Evolutionary conservation across 2,888 invertebrate species (phyloP).

Genomic region (Pyrgus malvae): DNA sequence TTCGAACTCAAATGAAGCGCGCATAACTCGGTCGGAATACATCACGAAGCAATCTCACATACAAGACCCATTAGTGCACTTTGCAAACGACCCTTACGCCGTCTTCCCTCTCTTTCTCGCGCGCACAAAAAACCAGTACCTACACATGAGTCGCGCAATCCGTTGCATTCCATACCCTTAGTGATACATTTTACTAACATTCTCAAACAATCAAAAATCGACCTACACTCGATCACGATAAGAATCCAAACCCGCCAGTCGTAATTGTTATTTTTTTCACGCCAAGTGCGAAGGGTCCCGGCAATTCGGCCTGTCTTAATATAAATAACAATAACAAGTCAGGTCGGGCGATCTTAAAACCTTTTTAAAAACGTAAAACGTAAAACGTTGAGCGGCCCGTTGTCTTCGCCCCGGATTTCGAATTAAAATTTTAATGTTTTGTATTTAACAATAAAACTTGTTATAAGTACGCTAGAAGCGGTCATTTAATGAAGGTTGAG

Average conservation of each 20-base stretch:
- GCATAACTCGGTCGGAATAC: slow-evolving; percentile 24
- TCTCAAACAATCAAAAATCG: slow-evolving; percentile 38
- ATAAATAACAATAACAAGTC: slow-evolving; percentile 77
- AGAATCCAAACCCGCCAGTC: slow-evolving; percentile 41
- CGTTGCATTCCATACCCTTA: slow-evolving; percentile 70
- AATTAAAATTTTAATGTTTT: slow-evolving; percentile 33
- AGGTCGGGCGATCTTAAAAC: slow-evolving; percentile 58
- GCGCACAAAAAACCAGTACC: slow-evolving; percentile 74
- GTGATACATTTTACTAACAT: slow-evolving; percentile 45
- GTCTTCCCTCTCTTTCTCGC: slow-evolving; percentile 60
- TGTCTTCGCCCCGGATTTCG: slow-evolving; percentile 49
- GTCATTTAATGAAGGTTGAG: not conserved
- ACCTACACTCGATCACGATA: slow-evolving; percentile 43
- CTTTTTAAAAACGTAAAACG: slow-evolving; percentile 70
- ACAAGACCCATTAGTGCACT: slow-evolving; percentile 75
- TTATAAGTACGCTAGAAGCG: slow-evolving; percentile 1
- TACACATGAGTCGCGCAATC: slow-evolving; percentile 71
- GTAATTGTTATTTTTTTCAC: slow-evolving; percentile 50
- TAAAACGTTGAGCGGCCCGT: slow-evolving; percentile 56
- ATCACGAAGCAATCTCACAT: slow-evolving; percentile 45
- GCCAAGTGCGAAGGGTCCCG: slow-evolving; percentile 71
- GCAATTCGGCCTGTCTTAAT: slow-evolving; percentile 71
- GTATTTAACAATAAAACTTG: slow-evolving; percentile 23
- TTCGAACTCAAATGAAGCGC: slow-evolving; percentile 24
- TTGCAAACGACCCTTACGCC: slow-evolving; percentile 63